Evolutionary conservation across 2,888 invertebrate genomes (phyloP).

Genomic region (Leptinotarsa haldemani): DNA sequence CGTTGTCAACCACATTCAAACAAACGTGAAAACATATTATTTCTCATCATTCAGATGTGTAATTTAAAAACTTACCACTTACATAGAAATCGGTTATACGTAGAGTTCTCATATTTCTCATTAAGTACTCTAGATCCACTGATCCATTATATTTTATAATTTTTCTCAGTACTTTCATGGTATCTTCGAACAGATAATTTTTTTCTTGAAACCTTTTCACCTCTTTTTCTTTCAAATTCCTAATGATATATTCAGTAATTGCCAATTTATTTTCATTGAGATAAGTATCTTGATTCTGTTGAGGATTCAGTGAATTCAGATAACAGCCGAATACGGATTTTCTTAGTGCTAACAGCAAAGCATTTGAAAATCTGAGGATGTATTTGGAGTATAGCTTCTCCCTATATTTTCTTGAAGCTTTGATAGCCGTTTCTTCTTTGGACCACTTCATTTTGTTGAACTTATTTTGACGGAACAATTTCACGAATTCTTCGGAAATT

Average conservation of each 20-base stretch:
- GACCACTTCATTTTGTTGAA: conserved; percentile 37
- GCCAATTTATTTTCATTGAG: conserved; percentile 55
- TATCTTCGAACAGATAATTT: conserved; percentile 52
- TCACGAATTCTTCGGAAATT: conserved; percentile 5
- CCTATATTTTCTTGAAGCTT: conserved; percentile 29
- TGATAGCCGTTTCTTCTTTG: conserved; percentile 36
- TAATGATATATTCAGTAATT: conserved; percentile 52
- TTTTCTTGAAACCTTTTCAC: conserved; percentile 45
- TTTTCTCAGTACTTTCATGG: conserved; percentile 49
- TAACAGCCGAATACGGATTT: conserved; percentile 57
- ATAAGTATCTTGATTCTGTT: conserved; percentile 51
- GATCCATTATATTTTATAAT: conserved; percentile 51
- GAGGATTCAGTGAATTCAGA: conserved; percentile 53
- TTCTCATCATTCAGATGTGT: not conserved
- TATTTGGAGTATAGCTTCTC: conserved; percentile 31
- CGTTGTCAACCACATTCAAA: not conserved
- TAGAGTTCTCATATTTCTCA: conserved; percentile 49
- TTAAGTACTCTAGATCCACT: conserved; percentile 54
- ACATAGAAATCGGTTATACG: conserved; percentile 55
- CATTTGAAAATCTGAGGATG: conserved; percentile 34
- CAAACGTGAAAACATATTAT: no score
- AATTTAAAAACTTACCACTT: conserved; percentile 8
- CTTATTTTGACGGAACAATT: conserved; percentile 23
- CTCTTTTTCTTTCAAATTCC: conserved; percentile 46
- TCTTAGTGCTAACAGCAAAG: conserved; percentile 34